Conservation (phyloP, 2,113 vertebrate species). For the Proterorhinus semilunaris region DNA sequence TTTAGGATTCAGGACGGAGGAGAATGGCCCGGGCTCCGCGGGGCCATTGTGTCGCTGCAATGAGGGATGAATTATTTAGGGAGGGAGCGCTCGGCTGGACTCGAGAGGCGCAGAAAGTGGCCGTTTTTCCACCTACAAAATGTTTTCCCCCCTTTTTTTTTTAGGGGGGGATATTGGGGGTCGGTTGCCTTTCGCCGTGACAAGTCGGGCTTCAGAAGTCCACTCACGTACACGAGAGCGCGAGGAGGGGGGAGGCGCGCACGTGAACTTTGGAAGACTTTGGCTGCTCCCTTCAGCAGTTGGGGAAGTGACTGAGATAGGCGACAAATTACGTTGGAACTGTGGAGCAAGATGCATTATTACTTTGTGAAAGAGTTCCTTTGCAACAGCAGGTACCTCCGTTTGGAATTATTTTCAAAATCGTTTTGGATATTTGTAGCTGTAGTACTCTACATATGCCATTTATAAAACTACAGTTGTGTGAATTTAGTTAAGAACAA, state of each 20-base stretch:
- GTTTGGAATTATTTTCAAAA: too few relatives aligned
- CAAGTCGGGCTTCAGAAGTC: constrained; percentile 66
- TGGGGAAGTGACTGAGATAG: too few relatives aligned
- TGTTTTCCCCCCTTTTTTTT: constrained; percentile 73
- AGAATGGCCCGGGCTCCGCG: constrained; percentile 82
- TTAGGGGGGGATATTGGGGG: constrained; percentile 32
- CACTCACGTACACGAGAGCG: constrained; percentile 38
- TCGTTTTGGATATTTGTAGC: too few relatives aligned
- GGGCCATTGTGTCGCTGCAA: constrained; percentile 91
- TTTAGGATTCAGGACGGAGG: constrained; percentile 93
- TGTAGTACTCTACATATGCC: too few relatives aligned
- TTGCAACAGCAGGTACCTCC: too few relatives aligned
- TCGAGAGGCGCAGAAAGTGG: constrained; percentile 87
- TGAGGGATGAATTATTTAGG: constrained; percentile 99
- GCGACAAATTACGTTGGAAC: too few relatives aligned
- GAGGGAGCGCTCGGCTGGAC: constrained; percentile 82
- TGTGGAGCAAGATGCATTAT: too few relatives aligned
- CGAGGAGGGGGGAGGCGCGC: constrained; percentile 14
- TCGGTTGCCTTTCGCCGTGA: constrained; percentile 64
- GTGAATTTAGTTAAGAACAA: too few relatives aligned
- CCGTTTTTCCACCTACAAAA: constrained; percentile 87
- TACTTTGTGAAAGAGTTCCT: too few relatives aligned
- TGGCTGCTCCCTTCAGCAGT: neutral
- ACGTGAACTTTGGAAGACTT: neutral
- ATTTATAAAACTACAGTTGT: too few relatives aligned